These are phyloP conservation scores for Decapterus maruadsi DNA, from an alignment of 2,797 vertebrate species.

Conservation along the genomic window DNA sequence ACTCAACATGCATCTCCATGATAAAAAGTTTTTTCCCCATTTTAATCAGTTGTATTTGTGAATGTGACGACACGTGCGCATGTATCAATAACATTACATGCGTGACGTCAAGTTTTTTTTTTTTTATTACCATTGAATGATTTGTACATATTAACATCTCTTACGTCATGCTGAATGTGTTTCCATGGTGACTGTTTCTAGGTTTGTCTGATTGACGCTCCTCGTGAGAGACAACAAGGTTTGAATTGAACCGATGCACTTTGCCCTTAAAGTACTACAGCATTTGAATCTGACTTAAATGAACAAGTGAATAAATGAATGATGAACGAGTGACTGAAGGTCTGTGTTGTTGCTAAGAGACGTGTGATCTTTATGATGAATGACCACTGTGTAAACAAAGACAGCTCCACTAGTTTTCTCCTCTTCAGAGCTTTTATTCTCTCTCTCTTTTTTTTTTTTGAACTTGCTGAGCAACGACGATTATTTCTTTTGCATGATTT, in stretches of 20 bases:
- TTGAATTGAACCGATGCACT: constrained; percentile 92
- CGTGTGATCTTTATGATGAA: constrained; percentile 68
- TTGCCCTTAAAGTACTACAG: constrained; percentile 88
- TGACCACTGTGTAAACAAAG: constrained; percentile 82
- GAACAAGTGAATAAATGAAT: constrained; percentile 53
- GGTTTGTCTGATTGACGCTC: constrained; percentile 75
- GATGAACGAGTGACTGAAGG: constrained; percentile 38
- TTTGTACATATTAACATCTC: constrained; percentile 84
- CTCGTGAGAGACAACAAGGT: constrained; percentile 64
- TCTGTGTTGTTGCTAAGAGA: constrained; percentile 37
- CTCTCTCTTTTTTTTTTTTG: constrained; percentile 75
- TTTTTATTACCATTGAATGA: constrained; percentile 79
- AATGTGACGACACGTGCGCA: constrained; percentile 74
- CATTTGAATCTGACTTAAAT: constrained; percentile 78
- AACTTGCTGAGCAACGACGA: constrained; percentile 18
- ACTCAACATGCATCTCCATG: constrained; percentile 15
- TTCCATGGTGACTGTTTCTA: constrained; percentile 81
- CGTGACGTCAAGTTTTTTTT: constrained; percentile 49
- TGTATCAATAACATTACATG: constrained; percentile 46
- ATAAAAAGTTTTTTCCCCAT: constrained; percentile 2
- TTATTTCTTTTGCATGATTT: constrained; percentile 60
- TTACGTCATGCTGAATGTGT: constrained; percentile 89
- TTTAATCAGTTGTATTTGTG: constrained; percentile 75
- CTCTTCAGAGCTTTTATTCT: constrained; percentile 54
- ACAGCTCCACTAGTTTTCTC: constrained; percentile 24